Evolutionary conservation across 2,888 invertebrate species (phyloP).

Genomic region (Caenorhabditis japonica): DNA sequence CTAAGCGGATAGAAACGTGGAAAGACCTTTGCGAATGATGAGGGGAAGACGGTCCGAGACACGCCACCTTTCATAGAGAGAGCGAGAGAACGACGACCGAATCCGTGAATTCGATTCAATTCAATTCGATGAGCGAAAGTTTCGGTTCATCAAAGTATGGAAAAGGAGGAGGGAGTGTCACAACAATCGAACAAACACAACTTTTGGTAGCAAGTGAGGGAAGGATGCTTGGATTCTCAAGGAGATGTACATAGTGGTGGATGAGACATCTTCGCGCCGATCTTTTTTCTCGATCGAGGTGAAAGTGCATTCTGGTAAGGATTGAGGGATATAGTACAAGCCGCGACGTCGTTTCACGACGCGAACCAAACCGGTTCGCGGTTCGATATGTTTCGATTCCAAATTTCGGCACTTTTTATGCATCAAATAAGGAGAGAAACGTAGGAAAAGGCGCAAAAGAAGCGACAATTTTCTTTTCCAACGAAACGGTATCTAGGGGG

Average conservation of each 20-base stretch:
- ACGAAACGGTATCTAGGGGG: constrained; percentile 40
- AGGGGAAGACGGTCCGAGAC: constrained; percentile 34
- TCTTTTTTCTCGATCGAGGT: constrained; percentile 39
- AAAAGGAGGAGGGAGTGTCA: constrained; percentile 44
- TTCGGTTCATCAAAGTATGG: constrained; percentile 54
- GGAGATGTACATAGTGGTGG: constrained; percentile 4
- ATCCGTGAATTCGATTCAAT: constrained; percentile 41
- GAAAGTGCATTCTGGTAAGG: constrained; percentile 53
- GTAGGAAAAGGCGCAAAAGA: constrained; percentile 1
- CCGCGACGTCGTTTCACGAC: constrained; percentile 17
- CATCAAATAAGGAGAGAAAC: constrained; percentile 35
- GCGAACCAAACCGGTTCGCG: constrained; percentile 32
- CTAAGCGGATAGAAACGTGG: constrained; percentile 45
- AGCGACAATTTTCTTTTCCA: constrained; percentile 26
- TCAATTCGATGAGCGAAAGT: constrained; percentile 46
- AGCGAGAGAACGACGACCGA: constrained; percentile 13
- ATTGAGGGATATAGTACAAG: constrained; percentile 48
- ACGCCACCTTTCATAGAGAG: constrained; percentile 20
- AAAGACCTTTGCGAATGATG: constrained; percentile 46
- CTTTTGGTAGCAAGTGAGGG: constrained; percentile 30
- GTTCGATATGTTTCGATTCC: constrained; percentile 41
- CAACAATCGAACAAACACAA: constrained; percentile 45
- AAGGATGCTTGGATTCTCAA: no score
- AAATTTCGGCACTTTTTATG: constrained; percentile 50
- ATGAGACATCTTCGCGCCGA: constrained; percentile 25